phyloP scores from a whole-genome alignment of 2,888 invertebrate genomes.

The Dichetophora obliterata region DNA sequence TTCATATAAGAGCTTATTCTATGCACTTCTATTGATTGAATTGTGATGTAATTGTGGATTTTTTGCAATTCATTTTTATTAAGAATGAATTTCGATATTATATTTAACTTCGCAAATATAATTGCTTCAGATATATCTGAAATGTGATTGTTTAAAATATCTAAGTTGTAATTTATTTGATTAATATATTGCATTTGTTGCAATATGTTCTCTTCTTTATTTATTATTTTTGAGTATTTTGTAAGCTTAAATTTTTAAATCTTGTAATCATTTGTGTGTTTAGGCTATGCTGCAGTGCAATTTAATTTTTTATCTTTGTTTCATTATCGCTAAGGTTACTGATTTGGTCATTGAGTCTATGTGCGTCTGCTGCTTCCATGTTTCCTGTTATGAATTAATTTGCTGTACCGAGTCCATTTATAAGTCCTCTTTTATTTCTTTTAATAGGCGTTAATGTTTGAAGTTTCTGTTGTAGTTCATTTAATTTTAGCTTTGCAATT shows the following conservation, averaged over 20 bases:
- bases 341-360: not conserved
- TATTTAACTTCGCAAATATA: conserved; percentile 43
- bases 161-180: conserved; percentile 43
- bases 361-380: not conserved
- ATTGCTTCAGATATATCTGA: conserved; percentile 45
- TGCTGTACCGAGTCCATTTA: no score
- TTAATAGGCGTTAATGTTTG: not conserved
- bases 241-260: conserved; percentile 40
- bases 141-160: conserved; percentile 36
- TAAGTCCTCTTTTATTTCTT: no score
- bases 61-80: conserved; percentile 41
- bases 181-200: conserved; percentile 39
- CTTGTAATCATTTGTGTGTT: conserved; percentile 41
- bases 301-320: no score
- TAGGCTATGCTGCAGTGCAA: no score
- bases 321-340: not conserved
- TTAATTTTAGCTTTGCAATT: conserved; percentile 6
- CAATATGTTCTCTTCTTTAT: conserved; percentile 19
- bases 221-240: no score
- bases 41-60: conserved; percentile 34
- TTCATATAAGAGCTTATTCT: conserved; percentile 45
- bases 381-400: conserved; percentile 3
- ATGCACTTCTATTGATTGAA: conserved; percentile 35
- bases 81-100: conserved; percentile 45
- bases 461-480: not conserved